Conservation (phyloP, 2,888 invertebrate genomes). For the Harmothoe impar region DNA sequence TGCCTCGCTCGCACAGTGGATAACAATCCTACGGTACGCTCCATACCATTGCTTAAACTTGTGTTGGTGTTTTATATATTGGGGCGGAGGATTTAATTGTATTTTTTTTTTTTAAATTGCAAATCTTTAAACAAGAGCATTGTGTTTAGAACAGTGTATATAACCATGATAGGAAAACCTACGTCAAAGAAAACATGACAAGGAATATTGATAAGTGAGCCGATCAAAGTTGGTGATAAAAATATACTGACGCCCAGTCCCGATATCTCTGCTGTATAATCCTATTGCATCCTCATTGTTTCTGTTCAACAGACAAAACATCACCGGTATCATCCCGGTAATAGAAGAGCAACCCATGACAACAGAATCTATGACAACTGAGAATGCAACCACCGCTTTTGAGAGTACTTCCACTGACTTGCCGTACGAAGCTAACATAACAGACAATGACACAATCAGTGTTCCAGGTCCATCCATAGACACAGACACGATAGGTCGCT, state of each 20-base stretch:
- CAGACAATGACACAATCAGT: neutral
- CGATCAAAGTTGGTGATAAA: too few relatives aligned
- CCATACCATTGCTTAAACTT: neutral
- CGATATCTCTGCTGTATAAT: neutral
- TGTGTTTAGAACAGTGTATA: too few relatives aligned
- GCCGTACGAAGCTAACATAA: neutral
- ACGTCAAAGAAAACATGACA: too few relatives aligned
- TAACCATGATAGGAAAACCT: too few relatives aligned
- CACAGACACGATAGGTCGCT: constrained; percentile 45
- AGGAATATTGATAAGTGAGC: too few relatives aligned
- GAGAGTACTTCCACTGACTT: neutral
- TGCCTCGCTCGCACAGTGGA: constrained; percentile 74
- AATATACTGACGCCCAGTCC: too few relatives aligned
- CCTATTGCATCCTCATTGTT: neutral
- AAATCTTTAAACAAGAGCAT: too few relatives aligned
- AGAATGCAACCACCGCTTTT: neutral
- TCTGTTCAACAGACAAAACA: neutral
- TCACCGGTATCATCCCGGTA: neutral
- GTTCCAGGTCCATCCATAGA: neutral
- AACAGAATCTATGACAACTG: constrained; percentile 30
- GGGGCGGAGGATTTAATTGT: neutral
- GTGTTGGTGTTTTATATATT: neutral
- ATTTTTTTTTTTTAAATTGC: too few relatives aligned
- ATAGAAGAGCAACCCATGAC: constrained; percentile 21
- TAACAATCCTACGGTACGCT: constrained; percentile 76